A percentile compares a stretch with the other conserved stretches of the same genome.
Conservation (phyloP, 2,888 invertebrate species). For the Nebria salina region DNA sequence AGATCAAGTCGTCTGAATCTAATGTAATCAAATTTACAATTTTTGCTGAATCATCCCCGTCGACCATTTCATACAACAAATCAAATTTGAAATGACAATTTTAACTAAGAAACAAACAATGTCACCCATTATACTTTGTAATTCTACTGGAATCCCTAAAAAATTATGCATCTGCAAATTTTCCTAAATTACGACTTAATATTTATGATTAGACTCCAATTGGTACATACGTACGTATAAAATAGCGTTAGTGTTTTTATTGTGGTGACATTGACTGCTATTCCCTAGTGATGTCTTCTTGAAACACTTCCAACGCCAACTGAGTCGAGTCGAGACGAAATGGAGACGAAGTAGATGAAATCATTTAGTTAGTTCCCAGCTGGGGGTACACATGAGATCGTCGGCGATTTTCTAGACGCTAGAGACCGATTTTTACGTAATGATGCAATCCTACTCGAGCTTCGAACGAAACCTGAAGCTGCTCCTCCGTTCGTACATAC, state of each 20-base stretch:
- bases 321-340: not conserved
- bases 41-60: constrained; percentile 18
- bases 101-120: not conserved
- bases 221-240: not conserved
- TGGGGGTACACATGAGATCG: constrained; percentile 9
- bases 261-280: not conserved
- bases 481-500: not conserved
- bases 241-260: not conserved
- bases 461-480: not conserved
- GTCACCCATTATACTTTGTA: not conserved
- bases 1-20: constrained; percentile 33
- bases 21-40: constrained; percentile 41
- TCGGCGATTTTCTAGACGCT: constrained; percentile 8
- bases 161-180: no score
- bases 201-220: no score
- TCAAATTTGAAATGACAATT: not conserved
- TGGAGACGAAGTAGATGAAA: not conserved
- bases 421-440: constrained; percentile 22
- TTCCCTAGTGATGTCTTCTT: not conserved
- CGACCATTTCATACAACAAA: not conserved
- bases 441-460: constrained; percentile 7
- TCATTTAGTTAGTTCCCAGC: not conserved
- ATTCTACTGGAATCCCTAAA: no score
- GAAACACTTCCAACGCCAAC: not conserved
- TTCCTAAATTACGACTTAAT: no score